Percentiles rank a stretch among this genome's conserved stretches.
These are phyloP conservation scores for Ophion ventricosus DNA, from an alignment of 2,888 invertebrate species.

Conservation along the genomic window DNA sequence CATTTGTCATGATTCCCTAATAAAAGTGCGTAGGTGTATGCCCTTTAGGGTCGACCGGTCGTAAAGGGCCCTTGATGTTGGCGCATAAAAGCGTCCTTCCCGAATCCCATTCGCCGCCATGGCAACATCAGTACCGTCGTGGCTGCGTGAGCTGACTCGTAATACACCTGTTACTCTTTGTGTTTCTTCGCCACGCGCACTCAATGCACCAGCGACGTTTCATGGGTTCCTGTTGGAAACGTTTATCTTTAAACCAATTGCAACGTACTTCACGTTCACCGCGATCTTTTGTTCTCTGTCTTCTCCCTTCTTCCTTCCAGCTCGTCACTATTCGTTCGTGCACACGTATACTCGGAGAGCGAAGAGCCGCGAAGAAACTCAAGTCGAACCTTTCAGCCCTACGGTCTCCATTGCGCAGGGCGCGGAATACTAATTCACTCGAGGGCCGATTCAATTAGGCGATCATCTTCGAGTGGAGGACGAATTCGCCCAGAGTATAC, in stretches of 20 bases:
- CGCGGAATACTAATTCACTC: conserved; percentile 78
- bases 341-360: not conserved
- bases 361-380: conserved; percentile 16
- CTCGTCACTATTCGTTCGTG: not conserved
- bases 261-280: conserved; percentile 41
- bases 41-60: conserved; percentile 80
- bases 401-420: conserved; percentile 31
- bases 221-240: conserved; percentile 78
- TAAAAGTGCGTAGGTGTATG: conserved; percentile 83
- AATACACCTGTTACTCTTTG: conserved; percentile 31
- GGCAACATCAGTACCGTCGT: conserved; percentile 19
- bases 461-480: conserved; percentile 75
- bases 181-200: not conserved
- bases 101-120: conserved; percentile 23
- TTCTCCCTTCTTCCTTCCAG: conserved; percentile 10
- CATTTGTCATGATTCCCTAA: conserved; percentile 80
- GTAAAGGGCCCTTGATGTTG: conserved; percentile 60
- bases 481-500: conserved; percentile 1
- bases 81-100: conserved; percentile 48
- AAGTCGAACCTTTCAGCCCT: conserved; percentile 33
- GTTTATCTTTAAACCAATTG: conserved; percentile 79
- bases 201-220: conserved; percentile 63
- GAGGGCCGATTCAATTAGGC: conserved; percentile 78
- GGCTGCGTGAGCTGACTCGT: not conserved
- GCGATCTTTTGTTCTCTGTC: conserved; percentile 50